Percentiles rank a stretch among this genome's conserved stretches.
Conservation (phyloP, 2,113 vertebrate species). For the Sturnus vulgaris region DNA sequence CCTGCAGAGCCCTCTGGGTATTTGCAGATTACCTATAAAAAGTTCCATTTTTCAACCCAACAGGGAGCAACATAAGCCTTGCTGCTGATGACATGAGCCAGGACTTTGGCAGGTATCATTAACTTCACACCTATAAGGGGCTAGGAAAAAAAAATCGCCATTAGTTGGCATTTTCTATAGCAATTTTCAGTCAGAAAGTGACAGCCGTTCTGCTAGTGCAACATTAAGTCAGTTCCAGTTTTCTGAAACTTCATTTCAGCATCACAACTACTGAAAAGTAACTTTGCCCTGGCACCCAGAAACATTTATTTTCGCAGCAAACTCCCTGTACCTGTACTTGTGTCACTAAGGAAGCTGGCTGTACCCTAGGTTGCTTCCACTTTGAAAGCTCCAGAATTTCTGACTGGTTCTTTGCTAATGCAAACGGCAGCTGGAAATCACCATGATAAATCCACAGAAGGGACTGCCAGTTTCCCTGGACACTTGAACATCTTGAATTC, state of each 20-base stretch:
- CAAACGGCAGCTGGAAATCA: background rate
- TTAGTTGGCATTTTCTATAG: background rate
- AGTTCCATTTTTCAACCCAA: rapidly evolving
- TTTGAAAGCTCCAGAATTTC: background rate
- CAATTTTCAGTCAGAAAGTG: background rate
- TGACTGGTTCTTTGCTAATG: background rate
- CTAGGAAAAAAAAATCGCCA: background rate
- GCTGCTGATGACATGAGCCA: background rate
- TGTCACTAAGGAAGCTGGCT: background rate
- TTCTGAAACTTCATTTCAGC: background rate
- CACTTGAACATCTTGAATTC: background rate
- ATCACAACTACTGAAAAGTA: background rate
- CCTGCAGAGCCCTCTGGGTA: background rate
- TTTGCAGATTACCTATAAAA: background rate
- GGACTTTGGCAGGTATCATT: background rate
- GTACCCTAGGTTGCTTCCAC: background rate
- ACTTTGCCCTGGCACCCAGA: background rate
- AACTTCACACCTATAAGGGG: background rate
- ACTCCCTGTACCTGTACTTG: background rate
- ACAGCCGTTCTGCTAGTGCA: background rate
- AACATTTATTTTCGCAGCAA: background rate
- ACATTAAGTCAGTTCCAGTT: background rate
- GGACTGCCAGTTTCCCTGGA: background rate
- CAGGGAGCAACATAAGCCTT: background rate
- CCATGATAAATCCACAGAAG: background rate